These are phyloP conservation scores for Leptothorax acervorum DNA, from an alignment of 2,888 invertebrate genomes.

Conservation along the genomic window DNA sequence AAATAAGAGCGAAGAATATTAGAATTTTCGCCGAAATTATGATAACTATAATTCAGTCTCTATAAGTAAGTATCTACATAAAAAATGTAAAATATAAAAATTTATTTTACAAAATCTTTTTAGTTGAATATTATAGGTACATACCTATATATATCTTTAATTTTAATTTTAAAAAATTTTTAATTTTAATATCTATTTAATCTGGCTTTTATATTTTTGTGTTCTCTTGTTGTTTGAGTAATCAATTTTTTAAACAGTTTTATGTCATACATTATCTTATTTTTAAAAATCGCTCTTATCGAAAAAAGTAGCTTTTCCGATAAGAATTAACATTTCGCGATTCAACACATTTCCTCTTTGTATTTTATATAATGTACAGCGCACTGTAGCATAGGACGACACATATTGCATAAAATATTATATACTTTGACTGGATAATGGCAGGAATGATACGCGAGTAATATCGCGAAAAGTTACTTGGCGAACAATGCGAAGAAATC, in stretches of 20 bases:
- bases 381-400: conserved; percentile 3
- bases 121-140: not conserved
- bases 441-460: not conserved
- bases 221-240: not conserved
- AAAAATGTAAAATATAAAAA: not conserved
- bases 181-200: not conserved
- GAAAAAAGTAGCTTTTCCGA: not conserved
- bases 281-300: not conserved
- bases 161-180: not conserved
- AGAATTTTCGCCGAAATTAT: not conserved
- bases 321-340: conserved; percentile 18
- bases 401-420: conserved; percentile 14
- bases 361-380: conserved; percentile 44
- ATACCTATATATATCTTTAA: not conserved
- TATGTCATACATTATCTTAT: not conserved
- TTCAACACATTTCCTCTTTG: conserved; percentile 13
- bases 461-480: conserved; percentile 17
- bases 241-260: not conserved
- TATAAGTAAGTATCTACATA: not conserved
- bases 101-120: not conserved
- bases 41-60: not conserved
- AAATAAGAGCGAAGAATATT: not conserved
- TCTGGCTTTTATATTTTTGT: not conserved
- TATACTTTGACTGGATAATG: not conserved
- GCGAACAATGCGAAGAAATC: not conserved